Evolutionary conservation across 92 coral and sea anemone genomes (phyloP), one percentile per base, ranked within the genome.

Genomic region (Porites lobata): DNA sequence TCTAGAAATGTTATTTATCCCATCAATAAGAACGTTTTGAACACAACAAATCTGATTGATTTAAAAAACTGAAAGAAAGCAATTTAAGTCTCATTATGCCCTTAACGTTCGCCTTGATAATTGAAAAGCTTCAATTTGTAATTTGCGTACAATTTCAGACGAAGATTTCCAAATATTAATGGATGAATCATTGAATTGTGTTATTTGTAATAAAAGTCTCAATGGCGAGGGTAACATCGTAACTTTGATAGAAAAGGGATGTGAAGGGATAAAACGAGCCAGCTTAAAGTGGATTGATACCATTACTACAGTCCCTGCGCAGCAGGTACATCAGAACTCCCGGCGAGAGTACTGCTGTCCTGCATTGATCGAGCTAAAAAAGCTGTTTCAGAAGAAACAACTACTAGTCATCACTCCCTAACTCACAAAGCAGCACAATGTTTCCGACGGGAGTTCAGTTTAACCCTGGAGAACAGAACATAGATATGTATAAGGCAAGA

Each of bases 381-480:
- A 59, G 65, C 65, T 17, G 18, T 59, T 59, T 59, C 65, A 59
- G 65, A 59, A 59, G 65, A 59, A 59, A 59, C 65, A 59, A 59
- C 65, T 59, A 59, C 13, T 59, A 59, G 65, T 59, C 65, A 17
- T 59, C 65, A 17, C 65, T 59, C 65, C 65, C 65, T 59, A 11
- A 59, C 65, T 59, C 65, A 4, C 8, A 59, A 59, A 59, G 65
- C 65, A 59, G 65, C 12, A 59, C 65, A 59, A 59, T 59, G 65
- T 59, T 59, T 59, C 65, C 32, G 72, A 75, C 89, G 67, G 32
- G 32, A 29, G 32, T 29, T 29, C 32, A 29, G 32, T 2, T 29
- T 29, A 29, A 29, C 32, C 32, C 69, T 83, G 1, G 75, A 4
- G 84, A 85, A 54, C 89, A 85, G 47, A 85, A 85, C 83, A 85